Evolutionary conservation across 1,140 invertebrate genomes (phyloP).

Genomic region (Macrosteles quadrilineatus): DNA sequence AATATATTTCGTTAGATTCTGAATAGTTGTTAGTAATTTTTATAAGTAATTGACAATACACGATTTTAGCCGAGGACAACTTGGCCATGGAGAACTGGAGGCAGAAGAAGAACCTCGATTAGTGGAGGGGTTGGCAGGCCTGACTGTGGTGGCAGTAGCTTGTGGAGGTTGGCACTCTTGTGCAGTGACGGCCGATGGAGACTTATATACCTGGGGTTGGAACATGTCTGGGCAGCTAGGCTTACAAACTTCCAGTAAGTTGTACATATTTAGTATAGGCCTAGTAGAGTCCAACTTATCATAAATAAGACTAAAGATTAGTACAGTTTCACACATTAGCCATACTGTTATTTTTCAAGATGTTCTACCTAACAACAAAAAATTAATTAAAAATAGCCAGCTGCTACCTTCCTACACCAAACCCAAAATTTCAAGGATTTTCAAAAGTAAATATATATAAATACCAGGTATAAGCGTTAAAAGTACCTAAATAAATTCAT

Average conservation of each 20-base stretch:
- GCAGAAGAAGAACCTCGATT: slow-evolving; percentile 61
- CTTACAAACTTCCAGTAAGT: slow-evolving; percentile 39
- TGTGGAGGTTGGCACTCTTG: slow-evolving; percentile 85
- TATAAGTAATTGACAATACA: no score
- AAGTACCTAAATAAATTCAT: no score
- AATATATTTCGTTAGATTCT: no score
- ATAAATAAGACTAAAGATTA: neutral
- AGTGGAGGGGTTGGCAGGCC: slow-evolving; percentile 71
- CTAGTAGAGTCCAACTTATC: neutral
- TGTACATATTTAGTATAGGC: slow-evolving; percentile 47
- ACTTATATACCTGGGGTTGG: slow-evolving; percentile 83
- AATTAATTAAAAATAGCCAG: slow-evolving; percentile 13
- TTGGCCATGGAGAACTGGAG: slow-evolving; percentile 73
- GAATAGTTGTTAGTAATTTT: no score
- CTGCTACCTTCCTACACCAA: slow-evolving; percentile 8
- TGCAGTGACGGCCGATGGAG: slow-evolving; percentile 65
- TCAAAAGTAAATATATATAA: no score
- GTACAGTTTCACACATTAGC: no score
- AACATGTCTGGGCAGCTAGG: slow-evolving; percentile 82
- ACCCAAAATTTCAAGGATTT: no score
- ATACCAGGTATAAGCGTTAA: no score
- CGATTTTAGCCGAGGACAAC: slow-evolving; percentile 77
- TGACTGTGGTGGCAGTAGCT: slow-evolving; percentile 64
- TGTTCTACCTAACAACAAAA: neutral
- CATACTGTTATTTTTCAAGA: neutral